Percentiles rank a stretch among this genome's conserved stretches.
phyloP scores from a whole-genome alignment of 1,140 invertebrate species.

The Drosophila navojoa region DNA sequence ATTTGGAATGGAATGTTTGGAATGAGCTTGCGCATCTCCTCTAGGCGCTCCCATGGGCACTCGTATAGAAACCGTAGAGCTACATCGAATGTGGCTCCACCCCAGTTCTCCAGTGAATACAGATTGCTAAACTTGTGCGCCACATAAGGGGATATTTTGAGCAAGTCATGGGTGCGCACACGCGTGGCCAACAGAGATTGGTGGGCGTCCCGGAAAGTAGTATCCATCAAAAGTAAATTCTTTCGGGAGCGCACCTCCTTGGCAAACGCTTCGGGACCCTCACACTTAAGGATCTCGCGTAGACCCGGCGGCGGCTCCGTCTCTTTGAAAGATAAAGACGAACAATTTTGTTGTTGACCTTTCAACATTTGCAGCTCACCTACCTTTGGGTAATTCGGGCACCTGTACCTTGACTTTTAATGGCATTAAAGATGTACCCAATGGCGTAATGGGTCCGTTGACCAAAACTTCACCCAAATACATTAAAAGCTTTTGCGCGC shows the following conservation, averaged over 20 bases:
- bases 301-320: conserved; percentile 92
- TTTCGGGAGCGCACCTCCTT: conserved; percentile 95
- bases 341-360: too few relatives aligned
- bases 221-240: conserved; percentile 97
- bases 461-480: conserved; percentile 97
- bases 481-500: conserved; percentile 97
- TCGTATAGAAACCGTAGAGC: conserved; percentile 98
- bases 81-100: conserved; percentile 99
- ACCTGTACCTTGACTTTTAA: conserved; percentile 93
- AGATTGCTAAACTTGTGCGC: conserved; percentile 94
- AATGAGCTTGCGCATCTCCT: conserved; percentile 94
- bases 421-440: conserved; percentile 95
- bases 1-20: conserved; percentile 99
- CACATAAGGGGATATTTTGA: conserved; percentile 97
- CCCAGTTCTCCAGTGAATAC: conserved; percentile 99
- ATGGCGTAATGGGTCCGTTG: conserved; percentile 97
- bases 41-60: conserved; percentile 98
- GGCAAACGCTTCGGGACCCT: conserved; percentile 98
- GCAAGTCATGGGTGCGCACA: conserved; percentile 95
- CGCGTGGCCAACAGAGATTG: conserved; percentile 98
- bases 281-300: conserved; percentile 91
- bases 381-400: conserved; percentile 92
- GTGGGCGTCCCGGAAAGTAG: conserved; percentile 98
- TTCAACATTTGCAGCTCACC: conserved; percentile 59
- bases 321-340: conserved; percentile 61